Evolutionary conservation across 2,888 invertebrate genomes (phyloP), one percentile per base, ranked within the genome.

Genomic region (Coelinius sp.): DNA sequence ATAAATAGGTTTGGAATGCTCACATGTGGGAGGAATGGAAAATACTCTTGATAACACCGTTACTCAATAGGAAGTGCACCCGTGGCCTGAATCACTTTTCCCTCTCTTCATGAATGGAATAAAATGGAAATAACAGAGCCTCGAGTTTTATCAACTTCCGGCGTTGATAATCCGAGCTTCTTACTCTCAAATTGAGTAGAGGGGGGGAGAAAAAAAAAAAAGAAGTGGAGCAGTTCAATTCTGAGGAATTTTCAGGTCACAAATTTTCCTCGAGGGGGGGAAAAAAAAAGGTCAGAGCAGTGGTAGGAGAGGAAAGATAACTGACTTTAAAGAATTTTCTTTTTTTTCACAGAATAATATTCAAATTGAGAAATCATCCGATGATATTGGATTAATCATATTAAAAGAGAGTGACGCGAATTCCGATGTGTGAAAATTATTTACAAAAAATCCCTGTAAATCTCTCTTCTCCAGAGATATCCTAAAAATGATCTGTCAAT

Each of bases 61-160:
- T 68, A 56, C 68, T 38, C 53, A 67, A 67, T 49, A 49, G 53
- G 64, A 70, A 65, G 64, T 67, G 62, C 69, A 66, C 49, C 53
- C 63, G 69, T 63, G 41, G 2, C 31, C 56, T 41, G 64, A 68
- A 73, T 73, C 73, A 17, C 31, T 52, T 52, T 63, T 53, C 70
- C 52, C 65, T 27, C 44, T 46, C 46, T 20, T 14, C 27, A 44
- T 59, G 52, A 67, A 64, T 24, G 68, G 68, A 62, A 52, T 12
- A 35, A 31, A 67, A 44, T 24, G 25, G 49, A 41, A 44, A 59
- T 41, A 70, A 65, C 12, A 41, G 27, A 44, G 68, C 53, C 63
- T 73, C 69, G 63, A 63, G 70, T 71, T 71, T 75, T 77, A 77
- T 77, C 77, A 72, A 74, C 75, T 77, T 77, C 77, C 77, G 75